Conservation (phyloP, 1,140 invertebrate species). For the Dendrolimus punctatus region DNA sequence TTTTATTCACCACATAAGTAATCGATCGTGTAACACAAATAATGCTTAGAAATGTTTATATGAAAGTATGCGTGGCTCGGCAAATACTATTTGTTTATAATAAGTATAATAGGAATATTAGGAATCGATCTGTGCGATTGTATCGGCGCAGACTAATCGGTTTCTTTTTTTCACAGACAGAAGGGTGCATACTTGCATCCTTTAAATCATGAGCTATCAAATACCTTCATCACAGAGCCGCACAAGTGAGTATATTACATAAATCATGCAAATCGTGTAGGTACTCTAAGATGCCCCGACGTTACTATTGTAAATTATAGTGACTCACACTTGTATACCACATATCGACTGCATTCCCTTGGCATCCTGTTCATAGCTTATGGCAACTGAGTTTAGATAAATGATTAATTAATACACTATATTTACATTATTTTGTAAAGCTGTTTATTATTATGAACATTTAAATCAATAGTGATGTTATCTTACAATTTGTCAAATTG, state of each 20-base stretch:
- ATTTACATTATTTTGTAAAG: too few species aligned
- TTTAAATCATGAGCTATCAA: conserved; percentile 82
- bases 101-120: neutral
- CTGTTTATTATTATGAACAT: too few species aligned
- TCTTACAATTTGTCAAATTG: too few species aligned
- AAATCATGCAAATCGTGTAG: neutral
- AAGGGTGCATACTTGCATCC: conserved; percentile 64
- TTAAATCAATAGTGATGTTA: too few species aligned
- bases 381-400: too few species aligned
- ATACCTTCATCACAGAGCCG: conserved; percentile 83
- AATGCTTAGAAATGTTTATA: conserved; percentile 26
- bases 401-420: too few species aligned
- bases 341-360: too few species aligned
- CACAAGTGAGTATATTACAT: conserved; percentile 77
- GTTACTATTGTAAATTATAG: too few species aligned
- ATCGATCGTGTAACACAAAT: conserved; percentile 30
- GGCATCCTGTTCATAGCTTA: too few species aligned
- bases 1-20: conserved; percentile 31
- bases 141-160: conserved; percentile 6
- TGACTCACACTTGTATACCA: too few species aligned
- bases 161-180: conserved; percentile 45
- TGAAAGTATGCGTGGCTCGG: conserved; percentile 8
- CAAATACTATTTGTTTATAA: neutral
- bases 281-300: too few species aligned
- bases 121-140: conserved; percentile 5